phyloP scores from a whole-genome alignment of 53 echinoderm and acorn worm genomes.

The Patiria pectinifera region DNA sequence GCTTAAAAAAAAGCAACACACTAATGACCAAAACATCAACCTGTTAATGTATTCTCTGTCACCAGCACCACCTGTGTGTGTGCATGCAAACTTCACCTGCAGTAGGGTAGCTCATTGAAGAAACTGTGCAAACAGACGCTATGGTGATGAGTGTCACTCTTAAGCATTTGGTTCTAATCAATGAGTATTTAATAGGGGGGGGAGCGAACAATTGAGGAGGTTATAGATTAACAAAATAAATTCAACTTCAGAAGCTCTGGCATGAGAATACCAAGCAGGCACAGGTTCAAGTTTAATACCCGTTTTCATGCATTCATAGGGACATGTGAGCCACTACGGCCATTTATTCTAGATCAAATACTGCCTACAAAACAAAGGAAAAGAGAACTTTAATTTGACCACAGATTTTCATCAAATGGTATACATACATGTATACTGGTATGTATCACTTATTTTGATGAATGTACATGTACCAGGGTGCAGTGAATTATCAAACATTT shows the following conservation, averaged over 20 bases:
- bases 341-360: no score
- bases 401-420: no score
- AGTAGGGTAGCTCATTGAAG: constrained; percentile 16
- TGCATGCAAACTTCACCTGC: constrained; percentile 11
- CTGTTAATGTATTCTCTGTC: constrained; percentile 14
- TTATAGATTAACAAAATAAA: constrained; percentile 17
- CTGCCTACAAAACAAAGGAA: no score
- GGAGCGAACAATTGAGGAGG: background rate
- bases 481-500: no score
- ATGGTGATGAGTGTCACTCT: constrained; percentile 40
- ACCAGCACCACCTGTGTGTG: background rate
- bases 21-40: constrained; percentile 9
- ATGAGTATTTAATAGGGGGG: constrained; percentile 11
- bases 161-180: constrained; percentile 21
- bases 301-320: no score
- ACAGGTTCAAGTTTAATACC: no score
- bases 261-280: background rate
- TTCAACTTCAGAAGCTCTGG: background rate
- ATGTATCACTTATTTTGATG: no score
- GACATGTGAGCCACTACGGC: no score
- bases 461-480: no score
- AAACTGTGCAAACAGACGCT: constrained; percentile 44
- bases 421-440: no score
- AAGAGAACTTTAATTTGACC: no score
- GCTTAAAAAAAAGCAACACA: background rate